A percentile compares a stretch with the other conserved stretches of the same genome.
Evolutionary conservation across 2,888 invertebrate species (phyloP).

Genomic region (Aelia acuminata): DNA sequence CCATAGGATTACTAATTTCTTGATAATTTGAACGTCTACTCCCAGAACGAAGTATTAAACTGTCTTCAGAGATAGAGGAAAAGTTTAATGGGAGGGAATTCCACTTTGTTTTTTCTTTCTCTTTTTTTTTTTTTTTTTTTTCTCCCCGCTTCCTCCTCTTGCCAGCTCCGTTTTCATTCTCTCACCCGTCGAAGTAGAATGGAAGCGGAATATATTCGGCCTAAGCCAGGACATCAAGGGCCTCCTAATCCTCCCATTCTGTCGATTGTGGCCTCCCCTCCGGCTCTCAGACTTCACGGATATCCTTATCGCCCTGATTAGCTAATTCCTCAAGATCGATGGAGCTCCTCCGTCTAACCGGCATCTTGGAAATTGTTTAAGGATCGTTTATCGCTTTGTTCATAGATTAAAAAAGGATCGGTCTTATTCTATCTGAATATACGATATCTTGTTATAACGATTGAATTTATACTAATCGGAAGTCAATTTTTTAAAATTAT

Average conservation of each 20-base stretch:
- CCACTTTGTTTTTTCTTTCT: conserved; percentile 6
- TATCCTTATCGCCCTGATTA: conserved; percentile 37
- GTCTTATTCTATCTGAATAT: too few species aligned
- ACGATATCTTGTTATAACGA: too few species aligned
- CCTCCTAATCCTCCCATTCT: conserved; percentile 22
- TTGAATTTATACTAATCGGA: too few species aligned
- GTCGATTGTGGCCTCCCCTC: conserved; percentile 23
- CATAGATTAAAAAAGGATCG: background rate
- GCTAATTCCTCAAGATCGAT: conserved; percentile 48
- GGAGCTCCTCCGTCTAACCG: background rate
- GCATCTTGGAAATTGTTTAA: conserved; percentile 45
- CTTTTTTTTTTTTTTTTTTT: background rate
- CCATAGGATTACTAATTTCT: conserved; percentile 24
- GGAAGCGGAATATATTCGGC: conserved; percentile 22
- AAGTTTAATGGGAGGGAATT: conserved; percentile 42
- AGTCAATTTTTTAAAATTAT: too few species aligned
- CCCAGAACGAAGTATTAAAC: conserved; percentile 40
- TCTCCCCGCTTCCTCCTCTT: background rate
- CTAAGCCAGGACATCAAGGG: conserved; percentile 29
- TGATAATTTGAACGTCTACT: conserved; percentile 38
- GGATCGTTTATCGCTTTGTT: background rate
- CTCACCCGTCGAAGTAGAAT: conserved; percentile 1
- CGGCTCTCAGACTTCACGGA: conserved; percentile 1
- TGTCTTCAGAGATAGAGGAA: conserved; percentile 46
- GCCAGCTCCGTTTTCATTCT: conserved; percentile 9